Evolutionary conservation across 2,797 vertebrate species (phyloP).

Genomic region (Notamacropus eugenii): DNA sequence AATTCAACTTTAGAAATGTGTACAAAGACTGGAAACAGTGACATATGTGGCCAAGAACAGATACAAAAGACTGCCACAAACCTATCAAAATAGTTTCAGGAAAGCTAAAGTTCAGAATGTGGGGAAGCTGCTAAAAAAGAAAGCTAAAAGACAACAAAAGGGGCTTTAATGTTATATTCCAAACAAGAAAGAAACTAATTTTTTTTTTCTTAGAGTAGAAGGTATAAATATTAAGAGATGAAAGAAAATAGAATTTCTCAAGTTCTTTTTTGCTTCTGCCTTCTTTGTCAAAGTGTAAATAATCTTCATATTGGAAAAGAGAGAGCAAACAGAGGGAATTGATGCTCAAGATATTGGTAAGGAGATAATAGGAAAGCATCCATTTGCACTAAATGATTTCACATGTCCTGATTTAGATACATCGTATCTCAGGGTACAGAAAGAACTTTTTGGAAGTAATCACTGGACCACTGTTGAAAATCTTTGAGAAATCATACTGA

Average conservation of each 20-base stretch:
- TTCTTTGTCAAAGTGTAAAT: not conserved
- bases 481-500: too few species aligned
- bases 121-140: not conserved
- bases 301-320: not conserved
- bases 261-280: not conserved
- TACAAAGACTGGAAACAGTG: too few species aligned
- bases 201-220: too few species aligned
- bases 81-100: not conserved
- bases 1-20: not conserved
- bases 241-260: not conserved
- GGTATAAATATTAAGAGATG: not conserved
- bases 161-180: too few species aligned
- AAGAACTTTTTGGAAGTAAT: too few species aligned
- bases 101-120: not conserved
- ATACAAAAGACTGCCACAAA: not conserved
- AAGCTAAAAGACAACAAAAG: not conserved
- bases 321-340: not conserved
- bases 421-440: not conserved
- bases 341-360: not conserved
- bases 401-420: not conserved
- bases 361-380: not conserved
- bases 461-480: too few species aligned
- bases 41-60: not conserved
- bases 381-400: not conserved
- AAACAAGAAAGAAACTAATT: too few species aligned